These are phyloP conservation scores for Spongilla lacustris DNA, from an alignment of 37 sponge, comb jelly and placozoan species.

Conservation along the genomic window DNA sequence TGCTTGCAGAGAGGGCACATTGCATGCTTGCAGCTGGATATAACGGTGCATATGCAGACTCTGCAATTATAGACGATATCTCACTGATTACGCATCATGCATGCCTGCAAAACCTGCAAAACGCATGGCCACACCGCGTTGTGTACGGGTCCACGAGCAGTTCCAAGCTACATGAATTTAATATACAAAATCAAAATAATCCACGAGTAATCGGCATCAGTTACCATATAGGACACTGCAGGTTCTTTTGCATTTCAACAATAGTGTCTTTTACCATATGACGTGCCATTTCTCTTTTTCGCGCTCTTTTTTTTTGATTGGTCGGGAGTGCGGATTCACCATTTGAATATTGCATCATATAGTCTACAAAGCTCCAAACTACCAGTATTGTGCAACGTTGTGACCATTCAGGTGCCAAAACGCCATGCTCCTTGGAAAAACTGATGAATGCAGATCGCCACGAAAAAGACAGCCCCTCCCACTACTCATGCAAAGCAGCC, in stretches of 20 bases:
- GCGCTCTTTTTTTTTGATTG: no score
- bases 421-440: no score
- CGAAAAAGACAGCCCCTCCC: no score
- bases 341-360: no score
- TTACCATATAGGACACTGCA: slow-evolving; percentile 86
- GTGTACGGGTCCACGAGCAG: slow-evolving; percentile 58
- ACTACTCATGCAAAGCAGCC: no score
- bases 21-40: slow-evolving; percentile 47
- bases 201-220: background rate
- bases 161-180: slow-evolving; percentile 58
- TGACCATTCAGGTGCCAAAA: no score
- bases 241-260: slow-evolving; percentile 67
- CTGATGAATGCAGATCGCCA: no score
- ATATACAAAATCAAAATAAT: background rate
- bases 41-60: slow-evolving; percentile 58
- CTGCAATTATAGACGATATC: slow-evolving; percentile 7
- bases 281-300: no score
- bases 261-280: slow-evolving; percentile 46
- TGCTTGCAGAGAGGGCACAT: slow-evolving; percentile 88
- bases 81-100: no score
- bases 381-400: no score
- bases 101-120: slow-evolving; percentile 67
- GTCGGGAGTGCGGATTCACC: no score
- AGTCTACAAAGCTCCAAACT: no score
- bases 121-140: slow-evolving; percentile 72